These are phyloP conservation scores for Candoia aspera DNA, from an alignment of 2,113 vertebrate species.

Conservation along the genomic window DNA sequence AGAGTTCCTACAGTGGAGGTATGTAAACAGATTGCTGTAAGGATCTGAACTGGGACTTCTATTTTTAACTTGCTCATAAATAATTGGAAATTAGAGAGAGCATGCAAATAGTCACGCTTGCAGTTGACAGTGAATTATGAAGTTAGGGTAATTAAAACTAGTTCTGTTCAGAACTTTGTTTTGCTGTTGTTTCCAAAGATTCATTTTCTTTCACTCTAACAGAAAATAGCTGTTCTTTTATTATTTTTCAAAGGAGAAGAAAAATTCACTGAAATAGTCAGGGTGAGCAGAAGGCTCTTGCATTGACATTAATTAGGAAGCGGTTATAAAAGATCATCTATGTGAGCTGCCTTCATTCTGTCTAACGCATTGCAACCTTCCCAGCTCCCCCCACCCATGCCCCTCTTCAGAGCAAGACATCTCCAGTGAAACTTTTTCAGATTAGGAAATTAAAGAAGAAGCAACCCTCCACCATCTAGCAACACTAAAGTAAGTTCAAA, in stretches of 20 bases:
- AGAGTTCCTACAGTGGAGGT: not conserved
- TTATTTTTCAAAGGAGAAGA: not conserved
- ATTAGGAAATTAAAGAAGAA: not conserved
- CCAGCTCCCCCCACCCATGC: accelerated
- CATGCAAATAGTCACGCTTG: not conserved
- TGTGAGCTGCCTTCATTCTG: not conserved
- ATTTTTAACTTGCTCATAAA: not conserved
- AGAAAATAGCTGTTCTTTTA: not conserved
- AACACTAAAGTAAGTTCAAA: not conserved
- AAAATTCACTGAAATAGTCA: not conserved
- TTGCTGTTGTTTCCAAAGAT: not conserved
- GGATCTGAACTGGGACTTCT: not conserved
- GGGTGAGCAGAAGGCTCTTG: not conserved
- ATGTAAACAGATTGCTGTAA: not conserved
- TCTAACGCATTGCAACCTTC: not conserved
- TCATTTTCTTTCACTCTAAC: not conserved
- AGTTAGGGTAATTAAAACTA: not conserved
- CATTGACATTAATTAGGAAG: not conserved
- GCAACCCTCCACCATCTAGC: not conserved
- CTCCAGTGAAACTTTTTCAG: not conserved
- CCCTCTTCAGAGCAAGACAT: not conserved
- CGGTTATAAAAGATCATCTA: not conserved
- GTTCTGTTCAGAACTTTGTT: not conserved
- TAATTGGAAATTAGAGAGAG: not conserved
- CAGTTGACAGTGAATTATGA: not conserved